Evolutionary conservation across 2,113 vertebrate genomes (phyloP).

Genomic region (Etheostoma spectabile): DNA sequence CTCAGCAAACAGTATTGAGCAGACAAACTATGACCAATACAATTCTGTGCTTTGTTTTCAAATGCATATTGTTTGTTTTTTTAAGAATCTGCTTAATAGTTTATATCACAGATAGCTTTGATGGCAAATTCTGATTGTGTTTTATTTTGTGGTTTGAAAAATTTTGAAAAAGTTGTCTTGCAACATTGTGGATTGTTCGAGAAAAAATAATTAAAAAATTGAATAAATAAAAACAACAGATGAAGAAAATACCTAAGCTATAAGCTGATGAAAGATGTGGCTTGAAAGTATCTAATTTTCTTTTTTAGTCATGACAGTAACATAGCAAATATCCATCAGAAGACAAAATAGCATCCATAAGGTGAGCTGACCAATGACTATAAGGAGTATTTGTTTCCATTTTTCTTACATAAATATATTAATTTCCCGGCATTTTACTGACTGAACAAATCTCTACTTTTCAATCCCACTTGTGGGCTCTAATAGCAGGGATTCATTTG

Average conservation of each 20-base stretch:
- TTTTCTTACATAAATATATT: conserved; percentile 10
- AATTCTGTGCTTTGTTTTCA: not conserved
- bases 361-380: not conserved
- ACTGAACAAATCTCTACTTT: not conserved
- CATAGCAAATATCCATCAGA: conserved; percentile 23
- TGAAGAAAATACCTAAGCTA: not conserved
- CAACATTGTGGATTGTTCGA: too few relatives aligned
- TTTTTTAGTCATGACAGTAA: not conserved
- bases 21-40: conserved; percentile 28
- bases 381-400: not conserved
- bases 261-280: conserved; percentile 8
- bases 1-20: conserved; percentile 15
- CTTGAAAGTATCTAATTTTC: not conserved
- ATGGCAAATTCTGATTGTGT: not conserved
- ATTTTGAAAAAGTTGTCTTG: too few relatives aligned
- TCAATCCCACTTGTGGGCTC: not conserved
- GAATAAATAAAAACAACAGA: too few relatives aligned
- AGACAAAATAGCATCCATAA: conserved; percentile 18
- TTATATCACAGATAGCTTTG: not conserved
- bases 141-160: too few relatives aligned
- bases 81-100: not conserved
- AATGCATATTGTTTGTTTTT: conserved; percentile 10
- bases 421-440: not conserved
- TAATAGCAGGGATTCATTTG: not conserved
- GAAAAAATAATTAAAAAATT: too few relatives aligned